Base-by-base conservation (phyloP, 2,113 vertebrate species). In the Myodes glareolus region DNA sequence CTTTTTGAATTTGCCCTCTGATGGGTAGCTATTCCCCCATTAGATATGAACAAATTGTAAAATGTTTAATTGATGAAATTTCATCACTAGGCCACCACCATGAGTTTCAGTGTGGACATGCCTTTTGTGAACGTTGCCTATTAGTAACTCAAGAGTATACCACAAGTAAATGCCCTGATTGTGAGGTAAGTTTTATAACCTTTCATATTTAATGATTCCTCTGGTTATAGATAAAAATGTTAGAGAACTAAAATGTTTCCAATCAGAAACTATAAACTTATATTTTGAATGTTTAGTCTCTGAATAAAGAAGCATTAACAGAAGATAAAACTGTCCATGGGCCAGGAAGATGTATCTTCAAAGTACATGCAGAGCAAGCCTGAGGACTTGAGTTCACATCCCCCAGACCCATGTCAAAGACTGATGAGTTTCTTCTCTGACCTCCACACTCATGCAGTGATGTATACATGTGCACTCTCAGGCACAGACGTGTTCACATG, bases 121-220 rank as follows among this genome's bases (percentile, higher is more conserved):
- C 47, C 87, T 97, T 97, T 90, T 98, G 98, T 97, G 97, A 97
- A 78, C 84, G 75, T 3, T 98, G 97, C 91, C 96, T 98, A 39
- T 95, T 95, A 92, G 58, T 97, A 97, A 90, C 94, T 95, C 91
- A 95, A 94, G 96, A 97, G 90, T 94, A 73, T 47, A 95, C 36
- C 75, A 95, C 88, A 97, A 93, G 96, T 94, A 82, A 68, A 68
- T 97, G 97, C 91, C 97, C 97, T 90, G 70, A 91, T 89, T 97
- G 98, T 97, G 89, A 98, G 96, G 98, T 98, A 97, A 97, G 96
- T 95, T 90, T 90, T 96, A 61, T 78, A 17, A 31, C 89, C 29
- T 67, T 87, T 97, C 6, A 61, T 73, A 75, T 33, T 58, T 1
- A 89, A 80, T 95, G 52, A 1, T 91, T 25, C 36, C 31, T 95